phyloP scores from a whole-genome alignment of 2,888 invertebrate genomes.

The Hypomecis atomaria region DNA sequence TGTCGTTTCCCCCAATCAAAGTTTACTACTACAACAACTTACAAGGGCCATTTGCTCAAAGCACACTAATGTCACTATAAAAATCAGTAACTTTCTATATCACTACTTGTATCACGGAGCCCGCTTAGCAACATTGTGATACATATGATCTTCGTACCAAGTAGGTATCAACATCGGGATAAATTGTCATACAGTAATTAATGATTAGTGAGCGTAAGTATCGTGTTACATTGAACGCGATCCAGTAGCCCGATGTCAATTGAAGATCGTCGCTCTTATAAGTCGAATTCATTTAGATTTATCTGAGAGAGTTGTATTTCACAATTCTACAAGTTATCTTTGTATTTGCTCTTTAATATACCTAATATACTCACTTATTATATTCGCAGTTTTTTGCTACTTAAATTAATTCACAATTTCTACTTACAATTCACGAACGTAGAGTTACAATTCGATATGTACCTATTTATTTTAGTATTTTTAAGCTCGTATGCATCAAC shows the following conservation, averaged over 20 bases:
- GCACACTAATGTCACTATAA: background rate
- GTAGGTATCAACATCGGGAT: constrained; percentile 39
- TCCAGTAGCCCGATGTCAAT: constrained; percentile 77
- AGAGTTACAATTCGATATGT: too few relatives aligned
- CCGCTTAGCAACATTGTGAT: background rate
- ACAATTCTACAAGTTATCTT: constrained; percentile 3
- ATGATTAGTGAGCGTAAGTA: constrained; percentile 61
- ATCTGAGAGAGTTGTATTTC: constrained; percentile 18
- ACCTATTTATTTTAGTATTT: too few relatives aligned
- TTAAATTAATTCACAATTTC: too few relatives aligned
- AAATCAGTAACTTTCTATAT: background rate
- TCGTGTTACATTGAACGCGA: constrained; percentile 65
- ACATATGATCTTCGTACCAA: background rate
- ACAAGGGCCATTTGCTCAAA: background rate
- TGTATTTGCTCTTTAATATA: background rate
- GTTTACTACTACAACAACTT: background rate
- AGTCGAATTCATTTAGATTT: constrained; percentile 39
- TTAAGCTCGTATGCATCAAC: too few relatives aligned
- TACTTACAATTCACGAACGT: too few relatives aligned
- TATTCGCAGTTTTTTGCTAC: background rate
- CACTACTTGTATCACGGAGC: background rate
- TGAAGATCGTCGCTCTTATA: constrained; percentile 53
- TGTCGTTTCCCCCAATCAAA: too few relatives aligned
- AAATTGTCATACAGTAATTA: constrained; percentile 66
- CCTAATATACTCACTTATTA: background rate